These are phyloP conservation scores for Tauraco erythrolophus DNA, from an alignment of 2,113 vertebrate genomes.

Conservation along the genomic window DNA sequence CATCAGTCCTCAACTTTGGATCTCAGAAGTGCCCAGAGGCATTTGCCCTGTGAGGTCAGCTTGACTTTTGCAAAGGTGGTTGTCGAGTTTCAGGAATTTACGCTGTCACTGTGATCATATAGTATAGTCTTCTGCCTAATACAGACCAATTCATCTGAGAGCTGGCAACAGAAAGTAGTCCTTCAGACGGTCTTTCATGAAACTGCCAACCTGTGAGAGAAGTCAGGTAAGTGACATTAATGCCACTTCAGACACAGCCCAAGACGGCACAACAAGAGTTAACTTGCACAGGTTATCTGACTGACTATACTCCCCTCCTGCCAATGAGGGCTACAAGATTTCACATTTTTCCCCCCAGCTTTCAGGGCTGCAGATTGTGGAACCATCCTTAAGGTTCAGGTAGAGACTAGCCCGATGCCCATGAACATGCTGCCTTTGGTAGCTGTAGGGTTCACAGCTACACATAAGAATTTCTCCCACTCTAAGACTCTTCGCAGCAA, in stretches of 20 bases:
- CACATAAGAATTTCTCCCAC: neutral
- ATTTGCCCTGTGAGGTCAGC: neutral
- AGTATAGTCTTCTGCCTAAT: neutral
- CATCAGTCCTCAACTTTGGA: neutral
- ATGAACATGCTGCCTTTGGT: neutral
- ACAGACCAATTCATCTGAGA: neutral
- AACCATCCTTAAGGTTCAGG: neutral
- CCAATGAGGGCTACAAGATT: neutral
- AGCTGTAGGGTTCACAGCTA: neutral
- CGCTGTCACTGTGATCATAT: neutral
- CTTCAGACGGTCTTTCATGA: neutral
- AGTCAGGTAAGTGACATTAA: neutral
- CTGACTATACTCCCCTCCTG: neutral
- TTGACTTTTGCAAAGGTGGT: neutral
- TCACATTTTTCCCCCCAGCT: fast-evolving
- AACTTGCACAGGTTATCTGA: neutral
- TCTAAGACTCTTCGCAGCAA: neutral
- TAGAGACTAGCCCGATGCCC: neutral
- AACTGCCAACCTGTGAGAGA: neutral
- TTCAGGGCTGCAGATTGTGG: neutral
- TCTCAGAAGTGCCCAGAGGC: neutral
- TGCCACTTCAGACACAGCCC: neutral
- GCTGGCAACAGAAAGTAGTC: neutral
- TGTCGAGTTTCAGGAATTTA: neutral
- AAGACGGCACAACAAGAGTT: neutral